A percentile compares a stretch with the other conserved stretches of the same genome.
Conservation (phyloP, 2,888 invertebrate genomes). For the Sphaerophoria taeniata region DNA sequence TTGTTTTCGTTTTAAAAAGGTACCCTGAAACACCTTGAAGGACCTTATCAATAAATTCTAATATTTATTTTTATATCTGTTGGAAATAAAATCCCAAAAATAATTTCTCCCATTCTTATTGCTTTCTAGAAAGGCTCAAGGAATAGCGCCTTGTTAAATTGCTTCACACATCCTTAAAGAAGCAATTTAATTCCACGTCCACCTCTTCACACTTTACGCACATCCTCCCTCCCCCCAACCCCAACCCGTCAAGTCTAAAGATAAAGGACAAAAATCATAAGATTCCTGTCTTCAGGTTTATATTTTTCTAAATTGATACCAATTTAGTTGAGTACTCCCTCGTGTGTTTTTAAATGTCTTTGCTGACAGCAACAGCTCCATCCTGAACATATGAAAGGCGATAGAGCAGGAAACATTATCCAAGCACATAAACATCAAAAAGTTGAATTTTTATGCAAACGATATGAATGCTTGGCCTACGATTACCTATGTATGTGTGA, state of each 20-base stretch:
- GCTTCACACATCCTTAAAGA: conserved; percentile 32
- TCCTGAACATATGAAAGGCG: conserved; percentile 12
- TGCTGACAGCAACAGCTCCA: conserved; percentile 41
- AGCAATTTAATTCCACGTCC: not conserved
- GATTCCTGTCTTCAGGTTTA: conserved; percentile 32
- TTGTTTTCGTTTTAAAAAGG: too few species aligned
- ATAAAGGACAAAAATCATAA: not conserved
- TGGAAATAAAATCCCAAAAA: too few species aligned
- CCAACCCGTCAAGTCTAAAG: not conserved
- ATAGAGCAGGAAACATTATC: conserved; percentile 6
- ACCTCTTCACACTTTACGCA: not conserved
- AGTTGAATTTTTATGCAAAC: not conserved
- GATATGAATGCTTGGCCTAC: not conserved
- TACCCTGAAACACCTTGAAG: too few species aligned
- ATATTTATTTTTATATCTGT: too few species aligned
- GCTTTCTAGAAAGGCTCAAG: not conserved
- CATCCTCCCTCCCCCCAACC: too few species aligned
- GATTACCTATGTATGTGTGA: not conserved
- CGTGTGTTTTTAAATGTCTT: conserved; percentile 67
- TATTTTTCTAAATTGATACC: conserved; percentile 73
- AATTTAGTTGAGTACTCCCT: conserved; percentile 73
- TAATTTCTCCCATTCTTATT: too few species aligned
- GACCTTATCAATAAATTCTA: too few species aligned
- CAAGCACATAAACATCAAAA: not conserved
- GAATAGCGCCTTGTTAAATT: conserved; percentile 15